Conservation (phyloP, 2,797 vertebrate species). For the Graptemys geographica region DNA sequence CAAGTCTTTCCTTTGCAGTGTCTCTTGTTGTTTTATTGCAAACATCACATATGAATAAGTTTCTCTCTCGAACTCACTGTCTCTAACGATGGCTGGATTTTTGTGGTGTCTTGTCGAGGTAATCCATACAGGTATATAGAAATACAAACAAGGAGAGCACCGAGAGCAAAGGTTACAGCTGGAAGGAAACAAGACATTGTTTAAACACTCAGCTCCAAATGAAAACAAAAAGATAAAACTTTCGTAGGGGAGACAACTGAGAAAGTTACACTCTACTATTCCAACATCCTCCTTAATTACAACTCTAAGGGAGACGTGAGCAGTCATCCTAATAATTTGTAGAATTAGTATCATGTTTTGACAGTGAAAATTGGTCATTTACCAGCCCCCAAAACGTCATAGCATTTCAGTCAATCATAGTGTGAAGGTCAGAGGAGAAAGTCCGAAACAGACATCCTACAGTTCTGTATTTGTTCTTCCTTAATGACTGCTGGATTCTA, state of each 20-base stretch:
- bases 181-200: constrained; percentile 41
- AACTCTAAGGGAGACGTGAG: neutral
- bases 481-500: neutral
- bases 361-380: neutral
- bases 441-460: neutral
- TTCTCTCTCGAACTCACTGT: constrained; percentile 82
- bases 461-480: neutral
- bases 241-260: neutral
- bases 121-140: constrained; percentile 97
- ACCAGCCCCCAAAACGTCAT: neutral
- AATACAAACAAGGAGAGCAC: constrained; percentile 91
- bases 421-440: neutral
- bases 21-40: neutral
- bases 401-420: rapidly evolving
- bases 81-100: constrained; percentile 74
- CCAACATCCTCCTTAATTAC: neutral
- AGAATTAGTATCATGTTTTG: neutral
- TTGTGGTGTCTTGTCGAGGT: constrained; percentile 92
- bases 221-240: neutral
- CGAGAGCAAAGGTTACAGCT: constrained; percentile 89
- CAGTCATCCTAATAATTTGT: neutral
- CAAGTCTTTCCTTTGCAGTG: neutral
- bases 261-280: neutral
- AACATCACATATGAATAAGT: constrained; percentile 84
- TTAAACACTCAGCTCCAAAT: neutral